Conservation (phyloP, 2,797 vertebrate genomes). For the Columba guinea region DNA sequence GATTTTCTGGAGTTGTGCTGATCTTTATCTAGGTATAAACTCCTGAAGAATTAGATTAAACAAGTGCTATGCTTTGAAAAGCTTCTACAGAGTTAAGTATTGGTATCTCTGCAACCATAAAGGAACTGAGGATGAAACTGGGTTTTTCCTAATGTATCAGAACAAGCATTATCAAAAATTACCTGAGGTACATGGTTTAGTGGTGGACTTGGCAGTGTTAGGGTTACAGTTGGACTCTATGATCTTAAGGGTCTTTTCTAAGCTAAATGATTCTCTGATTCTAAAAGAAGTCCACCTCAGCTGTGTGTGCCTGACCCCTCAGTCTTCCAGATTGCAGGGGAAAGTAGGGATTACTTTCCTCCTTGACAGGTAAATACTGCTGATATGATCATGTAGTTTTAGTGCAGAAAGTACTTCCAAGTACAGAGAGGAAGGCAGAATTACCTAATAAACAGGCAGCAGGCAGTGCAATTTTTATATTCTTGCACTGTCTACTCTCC, state of each 20-base stretch:
- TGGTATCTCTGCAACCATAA: not conserved
- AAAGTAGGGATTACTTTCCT: not conserved
- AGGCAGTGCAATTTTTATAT: not conserved
- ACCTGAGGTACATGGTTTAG: not conserved
- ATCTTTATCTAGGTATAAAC: not conserved
- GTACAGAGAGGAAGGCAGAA: not conserved
- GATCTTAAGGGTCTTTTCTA: too few relatives aligned
- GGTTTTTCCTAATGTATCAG: conserved; percentile 23
- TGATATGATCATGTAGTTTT: not conserved
- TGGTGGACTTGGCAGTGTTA: too few relatives aligned
- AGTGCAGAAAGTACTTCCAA: not conserved
- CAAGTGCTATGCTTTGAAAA: conserved; percentile 51
- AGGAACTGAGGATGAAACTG: conserved; percentile 8
- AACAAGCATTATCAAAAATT: not conserved
- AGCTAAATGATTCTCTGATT: not conserved
- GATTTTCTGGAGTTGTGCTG: conserved; percentile 35
- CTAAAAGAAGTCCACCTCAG: not conserved
- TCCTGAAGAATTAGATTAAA: conserved; percentile 56
- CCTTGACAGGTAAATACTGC: not conserved
- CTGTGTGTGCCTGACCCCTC: not conserved
- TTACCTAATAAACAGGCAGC: not conserved
- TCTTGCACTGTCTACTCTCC: not conserved
- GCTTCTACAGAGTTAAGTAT: conserved; percentile 28
- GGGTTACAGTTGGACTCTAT: too few relatives aligned
- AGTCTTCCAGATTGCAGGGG: not conserved